Conservation (phyloP, 1,140 invertebrate species). For the Sitophilus oryzae region DNA sequence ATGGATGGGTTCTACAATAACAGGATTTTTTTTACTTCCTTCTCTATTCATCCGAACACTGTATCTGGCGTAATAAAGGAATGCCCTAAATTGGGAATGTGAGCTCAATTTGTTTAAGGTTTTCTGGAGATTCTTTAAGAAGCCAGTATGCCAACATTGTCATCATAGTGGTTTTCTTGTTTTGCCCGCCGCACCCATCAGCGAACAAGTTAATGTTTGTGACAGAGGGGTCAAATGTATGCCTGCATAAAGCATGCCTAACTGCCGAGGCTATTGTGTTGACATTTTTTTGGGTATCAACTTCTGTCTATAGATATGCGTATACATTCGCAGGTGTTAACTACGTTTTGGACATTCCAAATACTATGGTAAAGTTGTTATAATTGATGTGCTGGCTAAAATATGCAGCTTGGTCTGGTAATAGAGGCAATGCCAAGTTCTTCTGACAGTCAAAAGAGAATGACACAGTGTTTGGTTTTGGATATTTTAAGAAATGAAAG, state of each 20-base stretch:
- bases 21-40: slow-evolving; percentile 1
- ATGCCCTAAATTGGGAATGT: slow-evolving; percentile 4
- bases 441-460: slow-evolving; percentile 1
- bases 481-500: too few relatives aligned
- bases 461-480: too few relatives aligned
- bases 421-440: neutral
- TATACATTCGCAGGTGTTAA: slow-evolving; percentile 2
- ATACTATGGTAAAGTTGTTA: slow-evolving; percentile 1
- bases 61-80: neutral
- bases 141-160: slow-evolving; percentile 1
- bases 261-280: too few relatives aligned
- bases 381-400: too few relatives aligned
- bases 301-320: slow-evolving; percentile 1
- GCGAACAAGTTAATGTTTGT: slow-evolving; percentile 3
- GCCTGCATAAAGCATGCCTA: too few relatives aligned
- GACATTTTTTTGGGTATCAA: too few relatives aligned
- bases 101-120: neutral
- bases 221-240: neutral
- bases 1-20: slow-evolving; percentile 6
- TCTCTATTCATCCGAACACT: neutral
- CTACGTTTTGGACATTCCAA: neutral
- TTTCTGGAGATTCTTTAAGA: slow-evolving; percentile 7
- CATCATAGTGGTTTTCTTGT: slow-evolving; percentile 1
- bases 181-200: too few relatives aligned
- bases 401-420: slow-evolving; percentile 5